Evolutionary conservation across 2,888 invertebrate species (phyloP).

Genomic region (Orthosia cruda): DNA sequence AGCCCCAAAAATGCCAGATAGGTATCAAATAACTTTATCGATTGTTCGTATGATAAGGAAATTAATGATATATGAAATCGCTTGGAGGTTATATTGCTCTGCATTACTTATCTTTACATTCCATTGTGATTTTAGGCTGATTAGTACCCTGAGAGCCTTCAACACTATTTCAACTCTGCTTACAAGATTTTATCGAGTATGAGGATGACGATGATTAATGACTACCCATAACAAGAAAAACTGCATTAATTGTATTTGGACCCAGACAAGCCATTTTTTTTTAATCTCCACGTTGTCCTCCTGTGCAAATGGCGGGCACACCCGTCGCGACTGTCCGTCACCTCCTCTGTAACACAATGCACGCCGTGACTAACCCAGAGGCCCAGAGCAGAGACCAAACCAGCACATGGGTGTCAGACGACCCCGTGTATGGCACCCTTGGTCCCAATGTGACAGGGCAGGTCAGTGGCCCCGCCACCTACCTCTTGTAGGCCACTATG

Average conservation of each 20-base stretch:
- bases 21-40: slow-evolving; percentile 14
- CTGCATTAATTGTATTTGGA: not conserved
- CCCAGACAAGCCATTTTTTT: not conserved
- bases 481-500: too few species aligned
- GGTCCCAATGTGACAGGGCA: too few species aligned
- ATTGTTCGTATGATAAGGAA: slow-evolving; percentile 12
- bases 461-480: too few species aligned
- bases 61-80: slow-evolving; percentile 33
- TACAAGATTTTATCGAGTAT: not conserved
- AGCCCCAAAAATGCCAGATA: slow-evolving; percentile 18
- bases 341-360: too few species aligned
- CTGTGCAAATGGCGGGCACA: too few species aligned
- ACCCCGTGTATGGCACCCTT: too few species aligned
- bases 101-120: slow-evolving; percentile 36
- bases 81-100: slow-evolving; percentile 29
- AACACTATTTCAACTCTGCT: slow-evolving; percentile 4
- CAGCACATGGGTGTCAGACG: too few species aligned
- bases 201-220: not conserved
- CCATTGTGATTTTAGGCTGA: not conserved
- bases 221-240: not conserved
- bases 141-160: slow-evolving; percentile 18
- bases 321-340: too few species aligned
- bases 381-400: too few species aligned
- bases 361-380: too few species aligned
- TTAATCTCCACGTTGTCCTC: too few species aligned